Evolutionary conservation across 2,888 invertebrate genomes (phyloP).

Genomic region (Orchesellides sinensis): DNA sequence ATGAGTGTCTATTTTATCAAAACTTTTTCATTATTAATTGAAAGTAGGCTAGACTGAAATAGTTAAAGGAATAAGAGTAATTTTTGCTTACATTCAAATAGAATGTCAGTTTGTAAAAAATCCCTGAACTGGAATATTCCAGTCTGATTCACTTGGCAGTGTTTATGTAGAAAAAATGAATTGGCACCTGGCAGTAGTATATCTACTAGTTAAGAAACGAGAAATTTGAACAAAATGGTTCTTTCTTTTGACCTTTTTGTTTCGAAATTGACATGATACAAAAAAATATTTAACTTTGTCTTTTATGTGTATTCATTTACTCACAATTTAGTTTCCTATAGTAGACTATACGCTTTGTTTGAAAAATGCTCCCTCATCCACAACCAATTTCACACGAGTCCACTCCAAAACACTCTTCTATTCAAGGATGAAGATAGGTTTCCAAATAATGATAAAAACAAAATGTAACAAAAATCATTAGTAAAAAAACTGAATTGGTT

Average conservation of each 20-base stretch:
- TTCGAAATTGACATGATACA: neutral
- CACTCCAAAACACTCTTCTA: neutral
- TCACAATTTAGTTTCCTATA: neutral
- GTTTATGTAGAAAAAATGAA: too few relatives aligned
- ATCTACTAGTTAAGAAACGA: neutral
- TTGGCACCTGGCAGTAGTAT: neutral
- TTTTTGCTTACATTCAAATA: neutral
- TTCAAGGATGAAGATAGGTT: neutral
- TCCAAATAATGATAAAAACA: neutral
- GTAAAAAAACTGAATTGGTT: too few relatives aligned
- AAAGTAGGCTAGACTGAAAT: neutral
- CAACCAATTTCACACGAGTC: too few relatives aligned
- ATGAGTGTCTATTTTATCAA: neutral
- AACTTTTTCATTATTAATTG: neutral
- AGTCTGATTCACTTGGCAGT: neutral
- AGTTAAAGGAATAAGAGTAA: neutral
- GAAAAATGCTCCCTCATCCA: too few relatives aligned
- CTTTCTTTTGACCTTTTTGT: too few relatives aligned
- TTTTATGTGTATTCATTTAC: neutral
- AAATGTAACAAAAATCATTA: neutral
- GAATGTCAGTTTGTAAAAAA: neutral
- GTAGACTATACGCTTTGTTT: too few relatives aligned
- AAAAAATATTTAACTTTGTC: neutral
- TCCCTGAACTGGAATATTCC: neutral
- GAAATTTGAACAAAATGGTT: too few relatives aligned